Evolutionary conservation across 2,888 invertebrate species (phyloP), one percentile per base, ranked within the genome.

Genomic region (Andrena bucephala): DNA sequence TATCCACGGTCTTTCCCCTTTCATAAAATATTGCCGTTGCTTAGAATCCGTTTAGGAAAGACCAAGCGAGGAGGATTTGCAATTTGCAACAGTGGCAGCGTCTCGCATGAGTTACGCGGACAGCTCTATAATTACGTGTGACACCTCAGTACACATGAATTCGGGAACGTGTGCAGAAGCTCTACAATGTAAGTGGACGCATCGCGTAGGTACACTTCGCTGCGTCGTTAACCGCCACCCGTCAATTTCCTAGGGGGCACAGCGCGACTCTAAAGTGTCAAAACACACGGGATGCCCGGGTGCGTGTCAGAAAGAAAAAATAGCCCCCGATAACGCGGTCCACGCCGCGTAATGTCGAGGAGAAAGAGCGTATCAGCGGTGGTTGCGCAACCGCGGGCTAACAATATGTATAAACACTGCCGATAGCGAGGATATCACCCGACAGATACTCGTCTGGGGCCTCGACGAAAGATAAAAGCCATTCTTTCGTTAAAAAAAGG

Each of bases 51-150:
- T 54, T 54, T 31, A 20, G 16, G 33, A 8, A 3, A 20, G 2
- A 27, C 31, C 13, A 10, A 27, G 68, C 27, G 16, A 63, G 10
- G 10, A 33, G 7, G 29, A 71, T 66, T 70, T 59, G 83, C 57
- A 67, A 76, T 42, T 42, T 16, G 42, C 42, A 42, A 42, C 62
- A 71, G 42, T 33, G 50, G 48, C 57, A 54, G 66, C 70, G 76
- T 70, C 67, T 66, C 76, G 76, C 10, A 31, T 67, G 74, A 84
- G 68, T 79, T 83, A 83, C 76, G 79, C 60, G 31, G 83, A 77
- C 87, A 77, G 71, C 67, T 77, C 79, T 86, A 87, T 87, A 88
- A 88, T 88, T 86, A 84, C 67, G 67, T 68, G 48, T 68, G 85
- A 85, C 87, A 87, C 54, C 62, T 69, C 57, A 24, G 60, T 60